Percentiles rank a stretch among this genome's conserved stretches.
Conservation (phyloP, 2,888 invertebrate species). For the Brachylomia viminalis region DNA sequence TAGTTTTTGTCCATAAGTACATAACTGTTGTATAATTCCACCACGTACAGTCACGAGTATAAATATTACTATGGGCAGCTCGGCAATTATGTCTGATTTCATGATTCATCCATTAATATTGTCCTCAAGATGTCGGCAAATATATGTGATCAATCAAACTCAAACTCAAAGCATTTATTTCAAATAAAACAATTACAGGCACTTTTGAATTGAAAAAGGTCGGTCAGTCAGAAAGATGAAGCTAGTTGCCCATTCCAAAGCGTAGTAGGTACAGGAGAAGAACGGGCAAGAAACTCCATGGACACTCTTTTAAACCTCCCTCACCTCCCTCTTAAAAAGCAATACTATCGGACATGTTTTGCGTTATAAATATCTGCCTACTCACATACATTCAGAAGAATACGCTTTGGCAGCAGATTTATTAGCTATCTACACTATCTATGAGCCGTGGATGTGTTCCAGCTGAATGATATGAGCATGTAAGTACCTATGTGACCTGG, state of each 20-base stretch:
- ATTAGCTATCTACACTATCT: no score
- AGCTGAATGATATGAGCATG: neutral
- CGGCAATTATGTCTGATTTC: neutral
- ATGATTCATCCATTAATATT: neutral
- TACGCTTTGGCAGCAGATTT: neutral
- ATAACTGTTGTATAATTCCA: neutral
- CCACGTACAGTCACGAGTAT: neutral
- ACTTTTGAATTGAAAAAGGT: no score
- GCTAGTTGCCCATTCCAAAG: no score
- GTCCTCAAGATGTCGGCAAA: neutral
- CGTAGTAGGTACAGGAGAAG: no score
- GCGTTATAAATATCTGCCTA: neutral
- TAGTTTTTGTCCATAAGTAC: neutral
- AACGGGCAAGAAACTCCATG: no score
- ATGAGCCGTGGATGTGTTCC: neutral
- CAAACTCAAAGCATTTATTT: no score
- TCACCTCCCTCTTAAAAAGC: neutral
- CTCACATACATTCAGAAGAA: no score
- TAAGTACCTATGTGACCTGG: conserved; percentile 47
- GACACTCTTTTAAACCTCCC: no score
- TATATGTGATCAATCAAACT: neutral
- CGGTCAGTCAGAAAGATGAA: no score
- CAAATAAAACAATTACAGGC: no score
- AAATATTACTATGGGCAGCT: neutral
- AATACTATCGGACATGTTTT: neutral